Conservation (phyloP, 2,113 vertebrate genomes). For the Microcebus tavaratra region DNA sequence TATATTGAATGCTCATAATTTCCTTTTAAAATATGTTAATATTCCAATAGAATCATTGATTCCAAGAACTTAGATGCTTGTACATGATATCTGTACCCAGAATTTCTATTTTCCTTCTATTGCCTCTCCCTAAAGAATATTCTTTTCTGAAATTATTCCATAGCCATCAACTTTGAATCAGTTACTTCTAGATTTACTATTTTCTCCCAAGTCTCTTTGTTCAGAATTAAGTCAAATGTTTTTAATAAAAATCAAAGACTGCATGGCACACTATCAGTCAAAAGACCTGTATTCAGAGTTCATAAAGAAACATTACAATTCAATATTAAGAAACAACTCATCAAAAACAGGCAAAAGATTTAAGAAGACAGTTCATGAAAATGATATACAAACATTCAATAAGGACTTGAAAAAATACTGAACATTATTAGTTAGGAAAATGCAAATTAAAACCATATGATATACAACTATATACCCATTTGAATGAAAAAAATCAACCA, state of each 20-base stretch:
- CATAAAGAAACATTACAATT: not conserved
- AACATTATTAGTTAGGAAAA: not conserved
- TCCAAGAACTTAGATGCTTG: not conserved
- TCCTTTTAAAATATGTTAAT: not conserved
- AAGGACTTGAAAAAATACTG: not conserved
- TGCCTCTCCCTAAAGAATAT: not conserved
- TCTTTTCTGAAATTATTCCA: not conserved
- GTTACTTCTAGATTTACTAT: not conserved
- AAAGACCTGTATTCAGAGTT: not conserved
- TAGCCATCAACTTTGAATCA: not conserved
- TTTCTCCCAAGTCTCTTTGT: not conserved
- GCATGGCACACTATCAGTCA: not conserved
- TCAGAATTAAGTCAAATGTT: not conserved
- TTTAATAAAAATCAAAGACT: slow-evolving; percentile 28
- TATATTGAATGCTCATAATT: not conserved
- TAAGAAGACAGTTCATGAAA: not conserved
- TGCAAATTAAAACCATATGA: not conserved
- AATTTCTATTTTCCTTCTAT: not conserved
- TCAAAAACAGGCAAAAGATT: not conserved
- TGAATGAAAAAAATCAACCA: not conserved
- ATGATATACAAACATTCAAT: not conserved
- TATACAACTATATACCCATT: not conserved
- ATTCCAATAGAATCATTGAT: not conserved
- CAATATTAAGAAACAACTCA: not conserved
- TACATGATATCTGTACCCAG: not conserved